Evolutionary conservation across 2,888 invertebrate genomes (phyloP).

Genomic region (Eilema sororculum): DNA sequence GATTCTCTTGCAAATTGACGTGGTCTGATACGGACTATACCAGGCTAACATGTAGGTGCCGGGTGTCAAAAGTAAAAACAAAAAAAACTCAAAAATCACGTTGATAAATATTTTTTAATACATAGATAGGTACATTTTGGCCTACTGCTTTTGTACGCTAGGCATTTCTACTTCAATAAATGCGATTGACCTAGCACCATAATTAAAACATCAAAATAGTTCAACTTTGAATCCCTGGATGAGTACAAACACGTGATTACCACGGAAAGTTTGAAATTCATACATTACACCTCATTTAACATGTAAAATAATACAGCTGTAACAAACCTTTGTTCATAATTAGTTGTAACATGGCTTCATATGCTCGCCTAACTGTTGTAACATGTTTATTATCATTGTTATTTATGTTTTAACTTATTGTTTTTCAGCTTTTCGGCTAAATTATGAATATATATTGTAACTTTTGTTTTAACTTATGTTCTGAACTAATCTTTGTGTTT

Average conservation of each 20-base stretch:
- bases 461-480: not conserved
- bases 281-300: not conserved
- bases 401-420: not conserved
- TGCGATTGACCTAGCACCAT: not conserved
- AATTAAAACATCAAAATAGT: conserved; percentile 1
- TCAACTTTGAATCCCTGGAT: not conserved
- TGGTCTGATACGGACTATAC: no score
- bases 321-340: not conserved
- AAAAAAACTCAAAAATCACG: no score
- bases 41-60: not conserved
- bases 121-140: no score
- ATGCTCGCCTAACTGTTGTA: not conserved
- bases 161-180: not conserved
- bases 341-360: not conserved
- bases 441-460: not conserved
- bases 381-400: not conserved
- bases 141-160: no score
- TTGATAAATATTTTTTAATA: no score
- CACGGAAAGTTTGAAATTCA: not conserved
- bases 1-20: no score
- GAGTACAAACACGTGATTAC: not conserved
- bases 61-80: no score
- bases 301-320: not conserved
- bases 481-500: not conserved
- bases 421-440: not conserved